Base-by-base conservation (phyloP, 2,797 vertebrate genomes). In the Enteromius radiatus region DNA sequence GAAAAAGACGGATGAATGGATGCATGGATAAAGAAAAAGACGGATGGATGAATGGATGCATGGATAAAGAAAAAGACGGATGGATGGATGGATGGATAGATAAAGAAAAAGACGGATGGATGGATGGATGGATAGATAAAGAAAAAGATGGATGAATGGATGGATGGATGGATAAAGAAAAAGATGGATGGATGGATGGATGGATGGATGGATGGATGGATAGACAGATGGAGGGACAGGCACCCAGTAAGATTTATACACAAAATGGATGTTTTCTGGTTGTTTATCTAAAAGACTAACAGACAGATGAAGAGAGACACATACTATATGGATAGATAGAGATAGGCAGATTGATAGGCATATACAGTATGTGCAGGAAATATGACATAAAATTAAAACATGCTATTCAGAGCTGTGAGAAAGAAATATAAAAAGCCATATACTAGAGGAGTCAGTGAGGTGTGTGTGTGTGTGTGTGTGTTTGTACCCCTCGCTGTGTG, bases 381-480 rank as follows among this genome's bases (percentile, higher is more conserved):
- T 19, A 28, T 47, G 15, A 4, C 9, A 23, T 56, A 52, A 17
- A 52, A 19, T 49, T 73, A 73, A 49, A 73, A 19, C 69, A 52
- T 12, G 4, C 7, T 54, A 14, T 54, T n/a, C 19, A 14, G 28
- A 52, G 47, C 1, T 52, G 70, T 52, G 19, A 21, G 19, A 33
- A 21, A 21, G 28, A 73, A 49, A 23, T 19, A 52, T 6, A 75
- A 19, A 76, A 3, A 4, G 14, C n/a, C n/a, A 10, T 65, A 5
- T 14, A 11, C 15, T 26, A 8, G 7, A n/a, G 3, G 59, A 43
- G 75, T 61, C 47, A 68, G 76, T 28, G 70, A 54, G 23, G 75
- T 47, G 76, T 67, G 52, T 54, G 49, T 78, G 83, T 47, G 64
- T 47, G 52, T 67, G 41, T 61, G 63, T 81, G 26, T 64, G 38